phyloP scores from a whole-genome alignment of 2,797 vertebrate species.

The Vireo griseus region DNA sequence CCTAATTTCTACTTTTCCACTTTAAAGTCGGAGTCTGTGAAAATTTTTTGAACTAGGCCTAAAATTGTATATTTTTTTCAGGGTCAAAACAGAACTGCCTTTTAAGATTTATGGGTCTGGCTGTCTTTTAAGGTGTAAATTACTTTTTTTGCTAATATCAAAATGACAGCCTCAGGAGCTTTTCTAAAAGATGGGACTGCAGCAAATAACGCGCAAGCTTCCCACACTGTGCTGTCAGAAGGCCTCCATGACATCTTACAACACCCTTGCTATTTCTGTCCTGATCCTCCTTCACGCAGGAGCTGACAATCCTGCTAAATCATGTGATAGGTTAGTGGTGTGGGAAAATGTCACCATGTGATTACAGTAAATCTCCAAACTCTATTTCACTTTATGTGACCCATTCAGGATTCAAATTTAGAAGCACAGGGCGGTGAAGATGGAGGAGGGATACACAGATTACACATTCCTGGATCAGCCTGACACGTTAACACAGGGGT shows the following conservation, averaged over 20 bases:
- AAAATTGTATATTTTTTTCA: slow-evolving; percentile 7
- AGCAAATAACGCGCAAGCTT: not conserved
- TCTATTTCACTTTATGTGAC: slow-evolving; percentile 6
- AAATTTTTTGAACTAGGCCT: not conserved
- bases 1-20: not conserved
- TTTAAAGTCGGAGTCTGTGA: not conserved
- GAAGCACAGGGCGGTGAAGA: not conserved
- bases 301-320: slow-evolving; percentile 55
- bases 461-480: not conserved
- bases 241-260: slow-evolving; percentile 5
- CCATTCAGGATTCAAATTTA: not conserved
- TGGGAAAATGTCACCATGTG: slow-evolving; percentile 54
- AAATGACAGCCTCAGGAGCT: not conserved
- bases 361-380: slow-evolving; percentile 49
- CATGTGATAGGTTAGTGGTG: slow-evolving; percentile 40
- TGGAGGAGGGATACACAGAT: not conserved
- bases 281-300: slow-evolving; percentile 12
- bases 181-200: slow-evolving; percentile 6
- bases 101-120: not conserved
- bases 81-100: not conserved
- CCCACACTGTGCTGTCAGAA: slow-evolving; percentile 2
- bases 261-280: slow-evolving; percentile 46
- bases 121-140: slow-evolving; percentile 24
- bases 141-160: slow-evolving; percentile 24
- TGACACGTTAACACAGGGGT: not conserved